Evolutionary conservation across 1,140 invertebrate species (phyloP).

Genomic region (Lanistes nyassanus): DNA sequence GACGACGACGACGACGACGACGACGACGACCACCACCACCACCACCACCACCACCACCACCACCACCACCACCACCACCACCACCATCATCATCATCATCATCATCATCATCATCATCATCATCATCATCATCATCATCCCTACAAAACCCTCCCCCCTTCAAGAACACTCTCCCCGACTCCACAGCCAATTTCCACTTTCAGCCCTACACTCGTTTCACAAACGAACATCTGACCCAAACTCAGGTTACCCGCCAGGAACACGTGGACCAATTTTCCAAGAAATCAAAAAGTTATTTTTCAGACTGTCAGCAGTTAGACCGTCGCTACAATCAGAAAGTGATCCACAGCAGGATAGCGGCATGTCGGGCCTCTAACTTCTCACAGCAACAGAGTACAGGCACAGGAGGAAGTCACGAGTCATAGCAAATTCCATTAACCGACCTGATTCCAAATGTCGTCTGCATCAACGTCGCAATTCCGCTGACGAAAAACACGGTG

Average conservation of each 20-base stretch:
- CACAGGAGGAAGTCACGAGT: neutral
- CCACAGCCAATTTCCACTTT: neutral
- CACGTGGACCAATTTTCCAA: neutral
- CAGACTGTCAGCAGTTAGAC: neutral
- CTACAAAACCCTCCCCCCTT: neutral
- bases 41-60: no score
- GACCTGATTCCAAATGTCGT: slow-evolving; percentile 83
- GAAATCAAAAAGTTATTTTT: neutral
- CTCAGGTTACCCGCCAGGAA: neutral
- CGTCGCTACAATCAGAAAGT: neutral
- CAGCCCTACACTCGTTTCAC: neutral
- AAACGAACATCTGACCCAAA: neutral
- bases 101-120: slow-evolving; percentile 6
- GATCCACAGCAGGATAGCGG: neutral
- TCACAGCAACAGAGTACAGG: neutral
- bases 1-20: no score
- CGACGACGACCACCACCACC: no score
- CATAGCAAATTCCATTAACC: slow-evolving; percentile 4
- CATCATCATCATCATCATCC: neutral
- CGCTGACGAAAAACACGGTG: slow-evolving; percentile 89
- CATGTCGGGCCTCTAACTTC: neutral
- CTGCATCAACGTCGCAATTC: slow-evolving; percentile 85
- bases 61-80: no score
- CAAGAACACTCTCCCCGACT: neutral
- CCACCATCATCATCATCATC: neutral